Base-by-base conservation (phyloP, 2,888 invertebrate species). In the Ectemnius continuus region DNA sequence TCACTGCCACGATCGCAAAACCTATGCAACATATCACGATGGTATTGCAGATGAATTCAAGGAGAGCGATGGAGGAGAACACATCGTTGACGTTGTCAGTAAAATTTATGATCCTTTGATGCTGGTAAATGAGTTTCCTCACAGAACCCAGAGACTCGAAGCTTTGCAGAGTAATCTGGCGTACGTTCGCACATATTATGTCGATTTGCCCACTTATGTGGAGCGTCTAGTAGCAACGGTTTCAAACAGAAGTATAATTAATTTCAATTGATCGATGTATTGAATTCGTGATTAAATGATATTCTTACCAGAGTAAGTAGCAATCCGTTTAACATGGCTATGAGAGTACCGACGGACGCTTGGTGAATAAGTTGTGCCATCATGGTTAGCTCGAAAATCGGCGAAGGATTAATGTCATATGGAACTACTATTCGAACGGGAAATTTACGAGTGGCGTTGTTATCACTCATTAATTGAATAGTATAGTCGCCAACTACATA, bases 161-260 rank as follows among this genome's bases (percentile, higher is more conserved):
- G n/a, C 72, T 48, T 3, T 13, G 26, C 1, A 26, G 26, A 8
- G 3, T 47, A 4, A 52, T 28, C 6, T 66, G 16, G 8, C 11
- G 13, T 8, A 81, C 5, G 18, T n/a, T 57, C 11, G 18, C 65
- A 48, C 78, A 81, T 46, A 81, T 8, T 16, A 81, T 48, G 4
- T 81, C 81, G 14, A 80, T 66, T 23, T 75, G 75, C 1, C 78
- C 75, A 0, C 75, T 67, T 18, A 61, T 23, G 11, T 81, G 81
- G 23, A 80, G 62, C 16, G 67, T 16, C 82, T 80, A 8, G 11
- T 36, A 36, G 36, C 1, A 36, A 36, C 6, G 36, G 8, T 6
- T 36, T 36, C 0, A 36, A 8, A 11, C 6, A 36, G 11, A 36
- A 36, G 36, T 36, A 36, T 36, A 11, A 26, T 4, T 63, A 14